These are phyloP conservation scores for Acanthopleura granulata DNA, from an alignment of 2,888 invertebrate genomes.

Conservation along the genomic window DNA sequence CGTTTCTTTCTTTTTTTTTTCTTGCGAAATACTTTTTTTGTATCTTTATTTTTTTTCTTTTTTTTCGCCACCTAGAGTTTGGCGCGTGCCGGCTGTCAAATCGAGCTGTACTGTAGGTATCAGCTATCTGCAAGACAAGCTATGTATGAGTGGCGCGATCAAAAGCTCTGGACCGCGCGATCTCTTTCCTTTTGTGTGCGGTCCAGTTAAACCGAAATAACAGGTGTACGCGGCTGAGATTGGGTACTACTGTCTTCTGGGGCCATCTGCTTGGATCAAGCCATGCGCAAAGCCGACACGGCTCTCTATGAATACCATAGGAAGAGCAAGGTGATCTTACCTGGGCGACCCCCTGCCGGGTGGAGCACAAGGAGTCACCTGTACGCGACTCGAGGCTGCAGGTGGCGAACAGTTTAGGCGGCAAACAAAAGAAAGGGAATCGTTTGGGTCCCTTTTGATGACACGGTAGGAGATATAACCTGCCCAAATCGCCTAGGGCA, in stretches of 20 bases:
- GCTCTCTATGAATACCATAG: conserved; percentile 4
- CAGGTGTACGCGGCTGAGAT: neutral
- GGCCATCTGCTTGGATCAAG: neutral
- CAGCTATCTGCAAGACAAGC: neutral
- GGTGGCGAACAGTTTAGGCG: conserved; percentile 13
- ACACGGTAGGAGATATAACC: no score
- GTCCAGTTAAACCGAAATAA: neutral
- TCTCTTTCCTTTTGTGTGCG: neutral
- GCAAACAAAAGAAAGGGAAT: conserved; percentile 11
- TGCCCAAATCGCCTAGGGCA: no score
- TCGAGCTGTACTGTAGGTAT: no score
- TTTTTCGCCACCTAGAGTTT: neutral
- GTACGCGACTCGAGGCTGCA: neutral
- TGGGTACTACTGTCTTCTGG: no score
- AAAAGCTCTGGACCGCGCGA: neutral
- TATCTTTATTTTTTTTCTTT: neutral
- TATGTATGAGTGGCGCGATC: neutral
- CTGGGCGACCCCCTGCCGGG: no score
- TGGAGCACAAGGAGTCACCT: neutral
- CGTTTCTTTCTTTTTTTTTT: neutral
- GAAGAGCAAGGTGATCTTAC: neutral
- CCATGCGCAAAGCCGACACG: neutral
- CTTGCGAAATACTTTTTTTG: no score
- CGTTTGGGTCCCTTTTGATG: neutral
- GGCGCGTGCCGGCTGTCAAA: conserved; percentile 3